Evolutionary conservation across 2,113 vertebrate species (phyloP).

Genomic region (Lophochroa leadbeateri): DNA sequence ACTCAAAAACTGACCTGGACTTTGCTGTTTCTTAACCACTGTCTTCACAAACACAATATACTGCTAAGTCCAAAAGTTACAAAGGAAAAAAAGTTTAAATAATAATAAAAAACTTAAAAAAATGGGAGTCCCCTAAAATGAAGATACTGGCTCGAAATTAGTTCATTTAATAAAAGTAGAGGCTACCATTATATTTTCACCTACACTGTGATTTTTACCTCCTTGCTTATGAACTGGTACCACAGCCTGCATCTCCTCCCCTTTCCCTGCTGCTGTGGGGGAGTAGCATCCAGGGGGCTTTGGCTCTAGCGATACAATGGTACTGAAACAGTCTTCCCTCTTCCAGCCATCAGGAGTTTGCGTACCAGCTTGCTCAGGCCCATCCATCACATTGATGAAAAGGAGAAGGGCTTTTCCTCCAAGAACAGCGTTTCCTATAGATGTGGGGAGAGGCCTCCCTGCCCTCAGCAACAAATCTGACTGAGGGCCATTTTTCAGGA

Average conservation of each 20-base stretch:
- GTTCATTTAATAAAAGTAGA: background rate
- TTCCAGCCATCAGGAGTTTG: background rate
- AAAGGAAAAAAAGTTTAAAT: background rate
- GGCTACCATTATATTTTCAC: background rate
- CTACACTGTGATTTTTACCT: background rate
- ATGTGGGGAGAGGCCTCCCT: background rate
- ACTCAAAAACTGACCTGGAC: background rate
- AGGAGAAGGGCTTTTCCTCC: background rate
- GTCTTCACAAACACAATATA: background rate
- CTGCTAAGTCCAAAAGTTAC: background rate
- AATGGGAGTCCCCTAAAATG: accelerated
- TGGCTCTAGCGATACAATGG: background rate
- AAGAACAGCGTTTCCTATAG: accelerated
- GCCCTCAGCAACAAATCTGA: background rate
- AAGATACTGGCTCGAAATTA: background rate
- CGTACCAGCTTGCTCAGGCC: background rate
- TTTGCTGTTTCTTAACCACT: background rate
- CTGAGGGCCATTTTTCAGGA: background rate
- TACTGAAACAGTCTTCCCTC: background rate
- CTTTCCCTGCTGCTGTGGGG: accelerated
- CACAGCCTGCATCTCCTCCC: background rate
- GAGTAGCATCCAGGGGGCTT: accelerated
- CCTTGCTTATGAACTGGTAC: background rate
- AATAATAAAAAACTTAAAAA: background rate
- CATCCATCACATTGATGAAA: background rate